Evolutionary conservation across 1,140 invertebrate species (phyloP).

Genomic region (Drosophila ironensis): DNA sequence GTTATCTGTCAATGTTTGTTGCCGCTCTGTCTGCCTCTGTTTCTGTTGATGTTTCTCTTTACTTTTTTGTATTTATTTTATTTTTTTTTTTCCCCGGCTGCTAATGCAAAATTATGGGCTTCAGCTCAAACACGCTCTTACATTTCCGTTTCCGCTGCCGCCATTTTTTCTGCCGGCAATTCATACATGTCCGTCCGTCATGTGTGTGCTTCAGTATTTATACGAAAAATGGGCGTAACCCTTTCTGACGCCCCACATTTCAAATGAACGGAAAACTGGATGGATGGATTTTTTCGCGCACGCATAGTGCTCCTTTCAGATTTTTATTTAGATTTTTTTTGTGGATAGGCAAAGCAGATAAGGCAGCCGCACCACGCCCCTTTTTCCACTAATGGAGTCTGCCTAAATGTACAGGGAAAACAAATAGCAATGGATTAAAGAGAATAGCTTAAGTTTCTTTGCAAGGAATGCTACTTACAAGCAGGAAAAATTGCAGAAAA

Average conservation of each 20-base stretch:
- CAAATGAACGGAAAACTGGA: slow-evolving; percentile 13
- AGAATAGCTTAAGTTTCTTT: too few relatives aligned
- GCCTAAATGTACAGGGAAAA: neutral
- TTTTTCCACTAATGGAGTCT: slow-evolving; percentile 18
- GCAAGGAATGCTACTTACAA: too few relatives aligned
- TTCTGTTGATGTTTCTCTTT: slow-evolving; percentile 18
- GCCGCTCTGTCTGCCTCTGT: slow-evolving; percentile 8
- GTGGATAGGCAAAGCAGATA: slow-evolving; percentile 10
- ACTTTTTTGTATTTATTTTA: neutral
- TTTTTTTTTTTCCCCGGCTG: slow-evolving; percentile 4
- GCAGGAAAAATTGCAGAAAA: too few relatives aligned
- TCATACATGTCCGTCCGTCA: slow-evolving; percentile 11
- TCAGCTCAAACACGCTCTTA: slow-evolving; percentile 65
- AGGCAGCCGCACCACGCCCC: slow-evolving; percentile 25
- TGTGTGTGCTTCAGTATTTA: too few relatives aligned
- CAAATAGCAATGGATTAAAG: too few relatives aligned
- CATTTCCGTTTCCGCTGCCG: slow-evolving; percentile 68
- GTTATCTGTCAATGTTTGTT: slow-evolving; percentile 50
- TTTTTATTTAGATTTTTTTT: neutral
- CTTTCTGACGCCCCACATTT: slow-evolving; percentile 11
- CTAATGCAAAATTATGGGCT: slow-evolving; percentile 76
- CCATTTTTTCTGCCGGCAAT: slow-evolving; percentile 9
- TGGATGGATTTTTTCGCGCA: slow-evolving; percentile 38
- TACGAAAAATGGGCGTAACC: slow-evolving; percentile 28
- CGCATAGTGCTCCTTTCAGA: slow-evolving; percentile 12